Evolutionary conservation across 1,140 invertebrate species (phyloP).

Genomic region (Alviniconcha marisindica): DNA sequence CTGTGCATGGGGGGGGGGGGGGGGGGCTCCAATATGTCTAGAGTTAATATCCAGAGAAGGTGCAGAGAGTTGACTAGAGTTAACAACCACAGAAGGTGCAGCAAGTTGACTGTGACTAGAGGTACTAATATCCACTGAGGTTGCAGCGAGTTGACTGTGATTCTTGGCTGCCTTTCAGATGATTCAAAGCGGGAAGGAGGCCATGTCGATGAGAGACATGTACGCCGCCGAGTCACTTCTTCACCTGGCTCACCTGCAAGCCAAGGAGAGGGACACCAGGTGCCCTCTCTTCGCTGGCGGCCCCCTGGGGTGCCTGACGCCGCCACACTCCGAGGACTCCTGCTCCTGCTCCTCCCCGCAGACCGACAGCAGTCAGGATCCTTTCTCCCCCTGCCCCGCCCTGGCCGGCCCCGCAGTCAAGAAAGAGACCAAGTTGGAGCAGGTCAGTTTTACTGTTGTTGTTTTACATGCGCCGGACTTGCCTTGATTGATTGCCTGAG

Average conservation of each 20-base stretch:
- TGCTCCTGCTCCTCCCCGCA: constrained; percentile 1
- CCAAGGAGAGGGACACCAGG: neutral
- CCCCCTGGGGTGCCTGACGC: constrained; percentile 14
- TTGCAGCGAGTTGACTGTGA: too few species aligned
- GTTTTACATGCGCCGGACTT: neutral
- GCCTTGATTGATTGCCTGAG: too few species aligned
- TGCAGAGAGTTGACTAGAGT: too few species aligned
- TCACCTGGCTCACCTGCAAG: constrained; percentile 20
- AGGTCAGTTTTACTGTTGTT: constrained; percentile 4
- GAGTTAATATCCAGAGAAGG: too few species aligned
- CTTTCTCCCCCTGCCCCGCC: neutral
- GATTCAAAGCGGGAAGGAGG: constrained; percentile 4
- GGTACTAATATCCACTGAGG: too few species aligned
- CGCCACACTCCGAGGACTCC: constrained; percentile 29
- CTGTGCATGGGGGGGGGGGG: too few species aligned
- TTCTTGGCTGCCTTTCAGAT: too few species aligned
- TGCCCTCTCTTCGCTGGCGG: neutral
- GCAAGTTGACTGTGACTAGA: too few species aligned
- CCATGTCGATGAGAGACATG: constrained; percentile 23
- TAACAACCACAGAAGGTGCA: too few species aligned
- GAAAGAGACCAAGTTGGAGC: constrained; percentile 19
- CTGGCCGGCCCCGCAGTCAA: neutral
- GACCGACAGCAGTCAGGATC: constrained; percentile 1
- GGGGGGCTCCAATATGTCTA: too few species aligned
- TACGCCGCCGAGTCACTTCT: constrained; percentile 29